Conservation (phyloP, 2,888 invertebrate genomes). For the Panorpa germanica region DNA sequence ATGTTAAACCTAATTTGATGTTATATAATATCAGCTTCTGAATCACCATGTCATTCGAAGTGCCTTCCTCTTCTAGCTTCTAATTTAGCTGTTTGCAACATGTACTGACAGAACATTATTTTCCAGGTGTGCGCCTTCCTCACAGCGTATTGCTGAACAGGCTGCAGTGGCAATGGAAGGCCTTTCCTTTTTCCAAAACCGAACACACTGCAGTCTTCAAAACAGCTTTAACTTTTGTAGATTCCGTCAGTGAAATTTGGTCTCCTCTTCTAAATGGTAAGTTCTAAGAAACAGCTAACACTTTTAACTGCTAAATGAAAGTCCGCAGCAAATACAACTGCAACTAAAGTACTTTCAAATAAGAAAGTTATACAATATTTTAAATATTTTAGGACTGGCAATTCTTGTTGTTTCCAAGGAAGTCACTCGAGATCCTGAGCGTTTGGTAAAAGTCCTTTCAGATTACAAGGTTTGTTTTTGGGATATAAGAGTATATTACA, state of each 20-base stretch:
- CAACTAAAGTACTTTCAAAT: no score
- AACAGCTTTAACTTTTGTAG: slow-evolving; percentile 81
- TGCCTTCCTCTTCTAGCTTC: no score
- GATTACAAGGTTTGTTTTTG: slow-evolving; percentile 37
- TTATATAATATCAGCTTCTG: no score
- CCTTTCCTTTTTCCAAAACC: slow-evolving; percentile 48
- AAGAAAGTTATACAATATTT: no score
- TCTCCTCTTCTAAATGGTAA: slow-evolving; percentile 56
- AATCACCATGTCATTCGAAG: no score
- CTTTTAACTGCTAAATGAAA: slow-evolving; percentile 1
- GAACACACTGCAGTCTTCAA: slow-evolving; percentile 69
- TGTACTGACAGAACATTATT: no score
- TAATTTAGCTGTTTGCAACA: no score
- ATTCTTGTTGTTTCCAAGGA: slow-evolving; percentile 55
- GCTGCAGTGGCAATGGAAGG: slow-evolving; percentile 72
- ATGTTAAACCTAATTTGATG: no score
- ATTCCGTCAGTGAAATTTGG: slow-evolving; percentile 78
- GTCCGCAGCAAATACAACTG: no score
- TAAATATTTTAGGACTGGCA: slow-evolving; percentile 23
- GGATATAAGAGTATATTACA: slow-evolving; percentile 1
- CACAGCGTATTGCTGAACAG: slow-evolving; percentile 65
- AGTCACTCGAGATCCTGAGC: slow-evolving; percentile 60
- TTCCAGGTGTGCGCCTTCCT: slow-evolving; percentile 55
- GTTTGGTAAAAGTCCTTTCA: slow-evolving; percentile 45
- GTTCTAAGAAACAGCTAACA: neutral